Conservation (phyloP, 2,797 vertebrate genomes). For the Paratrypauchen microcephalus region DNA sequence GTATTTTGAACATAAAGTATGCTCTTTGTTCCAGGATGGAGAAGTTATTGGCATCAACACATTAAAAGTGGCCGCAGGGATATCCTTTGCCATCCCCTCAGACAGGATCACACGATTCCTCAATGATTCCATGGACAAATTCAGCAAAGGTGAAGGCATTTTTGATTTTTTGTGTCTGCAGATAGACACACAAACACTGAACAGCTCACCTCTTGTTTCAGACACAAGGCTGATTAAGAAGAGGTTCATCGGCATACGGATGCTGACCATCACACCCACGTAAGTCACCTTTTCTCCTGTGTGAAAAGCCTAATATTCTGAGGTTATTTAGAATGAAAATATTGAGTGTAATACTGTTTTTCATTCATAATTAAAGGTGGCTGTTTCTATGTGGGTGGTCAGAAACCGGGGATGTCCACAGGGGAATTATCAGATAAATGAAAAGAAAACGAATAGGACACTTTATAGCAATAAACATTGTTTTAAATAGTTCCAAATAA, state of each 20-base stretch:
- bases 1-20: neutral
- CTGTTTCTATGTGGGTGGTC: neutral
- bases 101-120: slow-evolving; percentile 91
- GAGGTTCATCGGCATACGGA: slow-evolving; percentile 91
- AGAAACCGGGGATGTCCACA: neutral
- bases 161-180: neutral
- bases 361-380: neutral
- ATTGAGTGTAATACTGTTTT: neutral
- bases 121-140: slow-evolving; percentile 84
- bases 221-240: slow-evolving; percentile 82
- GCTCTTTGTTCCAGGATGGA: slow-evolving; percentile 79
- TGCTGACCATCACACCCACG: slow-evolving; percentile 90
- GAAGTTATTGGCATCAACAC: slow-evolving; percentile 98
- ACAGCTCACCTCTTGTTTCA: slow-evolving; percentile 38
- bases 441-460: slow-evolving; percentile 3
- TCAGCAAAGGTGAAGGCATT: slow-evolving; percentile 79
- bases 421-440: neutral
- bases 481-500: neutral
- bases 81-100: slow-evolving; percentile 95
- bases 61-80: slow-evolving; percentile 92
- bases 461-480: slow-evolving; percentile 2
- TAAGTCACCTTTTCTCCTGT: slow-evolving; percentile 63
- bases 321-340: neutral
- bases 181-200: slow-evolving; percentile 5
- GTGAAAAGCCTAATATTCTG: neutral